Evolutionary conservation across 2,888 invertebrate species (phyloP).

Genomic region (Nasonia oneida): DNA sequence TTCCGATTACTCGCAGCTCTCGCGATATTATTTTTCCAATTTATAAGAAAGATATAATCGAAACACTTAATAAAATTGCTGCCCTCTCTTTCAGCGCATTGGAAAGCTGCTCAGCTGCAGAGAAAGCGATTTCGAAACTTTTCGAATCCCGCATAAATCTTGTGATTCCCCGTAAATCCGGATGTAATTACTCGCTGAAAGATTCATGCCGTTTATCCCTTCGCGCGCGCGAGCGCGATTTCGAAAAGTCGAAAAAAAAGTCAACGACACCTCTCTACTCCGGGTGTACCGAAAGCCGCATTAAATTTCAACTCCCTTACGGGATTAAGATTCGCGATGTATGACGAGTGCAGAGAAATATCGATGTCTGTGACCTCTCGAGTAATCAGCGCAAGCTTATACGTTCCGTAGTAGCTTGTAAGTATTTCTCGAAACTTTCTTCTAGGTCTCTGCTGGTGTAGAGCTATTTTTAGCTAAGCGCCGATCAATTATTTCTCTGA

Average conservation of each 20-base stretch:
- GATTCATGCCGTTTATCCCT: neutral
- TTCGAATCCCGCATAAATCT: conserved; percentile 19
- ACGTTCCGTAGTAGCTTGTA: neutral
- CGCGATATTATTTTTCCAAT: conserved; percentile 54
- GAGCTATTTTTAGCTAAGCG: conserved; percentile 16
- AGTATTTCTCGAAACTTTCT: conserved; percentile 6
- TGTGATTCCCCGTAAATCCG: neutral
- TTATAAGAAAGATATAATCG: conserved; percentile 52
- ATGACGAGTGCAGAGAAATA: neutral
- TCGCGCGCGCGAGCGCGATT: neutral
- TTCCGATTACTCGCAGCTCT: conserved; percentile 35
- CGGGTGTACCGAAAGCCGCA: neutral
- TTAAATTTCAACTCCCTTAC: neutral
- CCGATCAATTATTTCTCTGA: conserved; percentile 16
- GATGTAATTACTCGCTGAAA: neutral
- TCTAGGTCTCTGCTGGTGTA: neutral
- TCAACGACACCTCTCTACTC: neutral
- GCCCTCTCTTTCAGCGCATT: too few species aligned
- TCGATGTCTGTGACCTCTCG: neutral
- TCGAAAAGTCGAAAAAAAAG: neutral
- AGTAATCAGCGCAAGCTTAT: neutral
- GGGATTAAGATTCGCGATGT: neutral
- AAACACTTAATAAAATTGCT: conserved; percentile 53
- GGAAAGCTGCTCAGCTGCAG: neutral
- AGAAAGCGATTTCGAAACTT: conserved; percentile 20